Conservation (phyloP, 2,888 invertebrate species). For the Zygaena filipendulae region DNA sequence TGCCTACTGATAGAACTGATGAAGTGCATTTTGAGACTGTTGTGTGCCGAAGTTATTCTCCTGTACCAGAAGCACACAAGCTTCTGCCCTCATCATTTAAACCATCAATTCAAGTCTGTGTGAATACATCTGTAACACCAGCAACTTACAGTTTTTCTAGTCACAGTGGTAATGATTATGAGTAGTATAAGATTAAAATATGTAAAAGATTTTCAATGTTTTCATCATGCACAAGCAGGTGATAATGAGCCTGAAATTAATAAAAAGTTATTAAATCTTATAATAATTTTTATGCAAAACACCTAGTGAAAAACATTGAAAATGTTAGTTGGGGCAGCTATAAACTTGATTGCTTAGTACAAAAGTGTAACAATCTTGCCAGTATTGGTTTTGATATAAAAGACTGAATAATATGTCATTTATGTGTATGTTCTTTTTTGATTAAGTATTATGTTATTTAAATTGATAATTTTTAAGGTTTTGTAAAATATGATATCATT, state of each 20-base stretch:
- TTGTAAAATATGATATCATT: too few relatives aligned
- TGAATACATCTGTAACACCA: slow-evolving; percentile 61
- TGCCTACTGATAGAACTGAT: slow-evolving; percentile 54
- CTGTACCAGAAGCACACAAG: slow-evolving; percentile 61
- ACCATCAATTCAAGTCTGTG: slow-evolving; percentile 64
- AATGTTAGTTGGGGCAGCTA: slow-evolving; percentile 25
- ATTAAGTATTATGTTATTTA: too few relatives aligned
- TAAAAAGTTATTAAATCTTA: slow-evolving; percentile 3
- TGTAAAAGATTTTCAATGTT: slow-evolving; percentile 26
- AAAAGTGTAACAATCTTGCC: slow-evolving; percentile 67
- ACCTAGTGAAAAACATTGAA: slow-evolving; percentile 45
- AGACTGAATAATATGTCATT: slow-evolving; percentile 59
- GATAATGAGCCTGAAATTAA: slow-evolving; percentile 7
- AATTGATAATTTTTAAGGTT: too few relatives aligned
- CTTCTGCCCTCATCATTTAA: slow-evolving; percentile 62
- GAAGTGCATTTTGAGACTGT: slow-evolving; percentile 57
- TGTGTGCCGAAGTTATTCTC: slow-evolving; percentile 54
- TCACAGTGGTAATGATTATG: slow-evolving; percentile 57
- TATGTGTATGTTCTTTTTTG: slow-evolving; percentile 49
- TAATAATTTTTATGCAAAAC: slow-evolving; percentile 2
- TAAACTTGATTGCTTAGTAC: slow-evolving; percentile 59
- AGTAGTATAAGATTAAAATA: slow-evolving; percentile 21
- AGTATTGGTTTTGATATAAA: slow-evolving; percentile 67
- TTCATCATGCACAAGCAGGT: too few relatives aligned
- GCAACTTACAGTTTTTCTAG: slow-evolving; percentile 68